Conservation (phyloP, 2,797 vertebrate genomes). For the Carapus acus region DNA sequence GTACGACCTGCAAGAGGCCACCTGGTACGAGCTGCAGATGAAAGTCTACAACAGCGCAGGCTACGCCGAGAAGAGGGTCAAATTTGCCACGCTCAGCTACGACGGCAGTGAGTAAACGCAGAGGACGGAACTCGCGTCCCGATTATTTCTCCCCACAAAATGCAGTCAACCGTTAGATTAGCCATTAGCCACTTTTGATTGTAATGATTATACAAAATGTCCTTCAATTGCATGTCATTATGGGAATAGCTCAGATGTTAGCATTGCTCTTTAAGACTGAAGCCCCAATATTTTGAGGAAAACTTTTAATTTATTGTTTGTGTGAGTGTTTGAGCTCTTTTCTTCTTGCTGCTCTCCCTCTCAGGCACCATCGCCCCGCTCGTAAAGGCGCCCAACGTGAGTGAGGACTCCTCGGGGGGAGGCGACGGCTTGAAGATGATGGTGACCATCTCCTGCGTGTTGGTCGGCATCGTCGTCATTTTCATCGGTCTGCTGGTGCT, state of each 20-base stretch:
- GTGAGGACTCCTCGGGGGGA: slow-evolving; percentile 77
- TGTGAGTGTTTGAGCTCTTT: no score
- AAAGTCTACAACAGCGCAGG: slow-evolving; percentile 95
- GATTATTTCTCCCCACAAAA: no score
- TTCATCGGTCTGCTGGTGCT: slow-evolving; percentile 87
- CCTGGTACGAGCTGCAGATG: slow-evolving; percentile 97
- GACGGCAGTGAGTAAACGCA: slow-evolving; percentile 86
- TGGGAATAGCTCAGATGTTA: no score
- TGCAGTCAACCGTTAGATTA: no score
- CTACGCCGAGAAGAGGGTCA: slow-evolving; percentile 90
- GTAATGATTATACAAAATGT: no score
- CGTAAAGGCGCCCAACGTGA: slow-evolving; percentile 87
- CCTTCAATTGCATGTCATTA: no score
- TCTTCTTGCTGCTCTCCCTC: no score
- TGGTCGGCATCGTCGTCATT: slow-evolving; percentile 87
- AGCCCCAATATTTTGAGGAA: no score
- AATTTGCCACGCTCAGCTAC: slow-evolving; percentile 90
- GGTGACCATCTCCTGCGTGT: slow-evolving; percentile 92
- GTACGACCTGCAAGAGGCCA: slow-evolving; percentile 92
- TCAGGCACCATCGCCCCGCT: slow-evolving; percentile 94
- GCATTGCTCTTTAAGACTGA: no score
- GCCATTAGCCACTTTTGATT: no score
- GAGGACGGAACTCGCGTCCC: rapidly evolving
- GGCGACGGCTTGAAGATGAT: slow-evolving; percentile 95
- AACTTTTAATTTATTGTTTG: no score